phyloP scores from a whole-genome alignment of 2,888 invertebrate genomes.

The Bellardia bayeri region DNA sequence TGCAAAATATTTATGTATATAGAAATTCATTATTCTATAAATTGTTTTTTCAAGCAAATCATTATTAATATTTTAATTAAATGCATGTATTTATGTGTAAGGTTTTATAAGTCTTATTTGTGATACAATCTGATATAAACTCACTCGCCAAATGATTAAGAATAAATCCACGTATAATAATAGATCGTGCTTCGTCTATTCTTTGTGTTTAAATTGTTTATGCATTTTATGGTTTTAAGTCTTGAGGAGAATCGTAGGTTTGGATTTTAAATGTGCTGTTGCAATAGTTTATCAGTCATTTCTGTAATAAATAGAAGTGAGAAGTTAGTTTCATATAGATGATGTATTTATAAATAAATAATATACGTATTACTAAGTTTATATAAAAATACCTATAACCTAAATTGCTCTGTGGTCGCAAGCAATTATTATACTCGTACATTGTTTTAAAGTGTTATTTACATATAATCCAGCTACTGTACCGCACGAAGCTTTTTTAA shows the following conservation, averaged over 20 bases:
- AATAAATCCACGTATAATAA: background rate
- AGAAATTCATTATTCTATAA: background rate
- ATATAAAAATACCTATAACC: no score
- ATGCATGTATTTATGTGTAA: background rate
- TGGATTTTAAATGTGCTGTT: background rate
- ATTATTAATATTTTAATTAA: background rate
- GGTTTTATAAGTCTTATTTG: background rate
- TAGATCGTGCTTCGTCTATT: background rate
- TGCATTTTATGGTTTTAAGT: background rate
- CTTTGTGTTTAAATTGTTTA: background rate
- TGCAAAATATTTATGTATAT: background rate
- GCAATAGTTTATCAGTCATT: background rate
- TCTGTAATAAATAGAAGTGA: background rate
- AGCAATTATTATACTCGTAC: no score
- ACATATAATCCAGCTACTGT: no score
- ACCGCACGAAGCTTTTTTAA: no score
- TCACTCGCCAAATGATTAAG: background rate
- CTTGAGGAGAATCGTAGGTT: background rate
- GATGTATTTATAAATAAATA: background rate
- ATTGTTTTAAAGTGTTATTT: no score
- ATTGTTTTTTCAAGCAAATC: no score
- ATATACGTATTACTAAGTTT: background rate
- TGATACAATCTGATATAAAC: constrained; percentile 6
- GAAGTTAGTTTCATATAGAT: background rate
- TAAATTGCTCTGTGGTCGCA: no score